A percentile compares a stretch with the other conserved stretches of the same genome.
Evolutionary conservation across 2,113 vertebrate genomes (phyloP).

Genomic region (Progne subis): DNA sequence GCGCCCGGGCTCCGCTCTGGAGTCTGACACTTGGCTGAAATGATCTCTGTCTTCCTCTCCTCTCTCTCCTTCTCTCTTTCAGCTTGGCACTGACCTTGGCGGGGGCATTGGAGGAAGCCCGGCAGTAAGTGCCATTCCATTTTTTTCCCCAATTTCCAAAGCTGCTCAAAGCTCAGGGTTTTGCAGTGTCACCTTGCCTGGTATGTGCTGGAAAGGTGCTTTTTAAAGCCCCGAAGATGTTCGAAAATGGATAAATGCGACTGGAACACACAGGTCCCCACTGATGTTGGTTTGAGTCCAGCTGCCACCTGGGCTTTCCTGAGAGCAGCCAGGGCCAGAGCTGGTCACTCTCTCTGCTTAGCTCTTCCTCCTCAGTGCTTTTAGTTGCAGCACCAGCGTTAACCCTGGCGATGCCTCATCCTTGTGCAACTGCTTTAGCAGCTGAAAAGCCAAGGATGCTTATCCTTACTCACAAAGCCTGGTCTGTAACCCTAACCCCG

Average conservation of each 20-base stretch:
- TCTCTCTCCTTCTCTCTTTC: constrained; percentile 83
- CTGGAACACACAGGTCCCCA: background rate
- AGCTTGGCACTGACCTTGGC: constrained; percentile 99
- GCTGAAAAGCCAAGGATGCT: background rate
- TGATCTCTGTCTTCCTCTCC: constrained; percentile 77
- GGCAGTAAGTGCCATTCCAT: constrained; percentile 92
- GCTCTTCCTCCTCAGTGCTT: constrained; percentile 24
- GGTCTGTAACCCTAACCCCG: background rate
- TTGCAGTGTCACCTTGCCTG: background rate
- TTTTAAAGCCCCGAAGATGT: background rate
- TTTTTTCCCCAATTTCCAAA: constrained; percentile 63
- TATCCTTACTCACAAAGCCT: background rate
- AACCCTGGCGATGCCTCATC: background rate
- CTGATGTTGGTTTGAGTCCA: background rate
- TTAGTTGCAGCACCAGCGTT: background rate
- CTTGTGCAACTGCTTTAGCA: background rate
- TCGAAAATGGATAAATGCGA: background rate
- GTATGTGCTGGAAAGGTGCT: background rate
- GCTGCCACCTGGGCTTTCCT: constrained; percentile 20
- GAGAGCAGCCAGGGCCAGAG: background rate
- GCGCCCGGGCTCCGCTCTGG: background rate
- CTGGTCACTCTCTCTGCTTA: background rate
- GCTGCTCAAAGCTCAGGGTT: constrained; percentile 39
- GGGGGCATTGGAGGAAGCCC: constrained; percentile 99
- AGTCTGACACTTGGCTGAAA: constrained; percentile 68